Evolutionary conservation across 2,797 vertebrate genomes (phyloP).

Genomic region (Chloroceryle amazona): DNA sequence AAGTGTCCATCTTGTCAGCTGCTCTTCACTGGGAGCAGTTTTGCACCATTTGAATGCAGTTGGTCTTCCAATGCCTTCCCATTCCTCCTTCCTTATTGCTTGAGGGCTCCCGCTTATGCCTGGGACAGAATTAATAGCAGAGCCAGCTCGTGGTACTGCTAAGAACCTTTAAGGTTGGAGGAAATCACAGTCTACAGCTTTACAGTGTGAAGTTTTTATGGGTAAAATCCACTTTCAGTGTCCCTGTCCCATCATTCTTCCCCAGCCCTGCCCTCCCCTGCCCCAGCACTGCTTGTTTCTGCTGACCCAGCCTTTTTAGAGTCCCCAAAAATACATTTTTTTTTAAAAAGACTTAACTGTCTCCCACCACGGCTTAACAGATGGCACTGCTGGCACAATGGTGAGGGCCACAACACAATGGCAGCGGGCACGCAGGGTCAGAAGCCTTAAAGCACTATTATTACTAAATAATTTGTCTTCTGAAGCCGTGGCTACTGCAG

Average conservation of each 20-base stretch:
- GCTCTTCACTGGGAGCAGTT: background rate
- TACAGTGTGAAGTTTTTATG: background rate
- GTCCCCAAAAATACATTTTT: background rate
- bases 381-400: accelerated
- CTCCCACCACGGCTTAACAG: background rate
- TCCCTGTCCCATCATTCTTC: background rate
- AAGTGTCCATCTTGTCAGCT: background rate
- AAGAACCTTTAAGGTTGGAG: background rate
- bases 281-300: background rate
- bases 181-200: background rate
- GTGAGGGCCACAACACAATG: accelerated
- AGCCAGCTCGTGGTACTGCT: background rate
- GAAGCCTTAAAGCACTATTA: background rate
- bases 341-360: background rate
- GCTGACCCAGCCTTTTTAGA: background rate
- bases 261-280: background rate
- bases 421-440: background rate
- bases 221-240: background rate
- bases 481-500: background rate
- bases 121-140: background rate
- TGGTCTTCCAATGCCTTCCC: background rate
- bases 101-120: background rate
- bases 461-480: background rate
- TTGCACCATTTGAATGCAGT: background rate
- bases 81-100: background rate